Evolutionary conservation across 1,140 invertebrate genomes (phyloP), one percentile per base, ranked within the genome.

Genomic region (Cydia splendana): DNA sequence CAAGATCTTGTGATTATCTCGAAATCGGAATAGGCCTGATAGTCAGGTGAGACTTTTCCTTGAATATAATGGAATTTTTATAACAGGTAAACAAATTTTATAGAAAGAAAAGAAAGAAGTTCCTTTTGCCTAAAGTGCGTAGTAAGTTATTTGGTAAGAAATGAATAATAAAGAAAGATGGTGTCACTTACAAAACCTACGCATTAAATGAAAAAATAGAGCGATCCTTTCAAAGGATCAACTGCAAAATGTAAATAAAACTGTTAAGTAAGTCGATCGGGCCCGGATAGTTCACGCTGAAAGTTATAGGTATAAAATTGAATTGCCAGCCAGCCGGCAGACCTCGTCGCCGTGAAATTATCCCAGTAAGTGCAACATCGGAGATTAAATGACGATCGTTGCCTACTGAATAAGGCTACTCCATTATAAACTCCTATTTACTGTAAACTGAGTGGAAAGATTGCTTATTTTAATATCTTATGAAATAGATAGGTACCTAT

Each of bases 241-340:
- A 62, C 13, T 38, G 28, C 67, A 38, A 71, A 71, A 71, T 71
- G 34, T 38, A 38, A 71, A 71, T 71, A 71, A 71, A 71, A 71
- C 30, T 71, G 30, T 71, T 71, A 71, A 71, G 67, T 71, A 71
- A 71, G 67, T 71, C 67, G 67, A 71, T 71, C 67, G 67, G 67
- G 67, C 30, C 13, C n/a, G 67, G 67, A 71, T 71, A 71, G 67
- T 71, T 71, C 30, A 28, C 67, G 67, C 30, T 71, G 67, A 71
- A 71, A 71, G 30, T 71, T 71, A 38, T 71, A 71, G 67, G 67
- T 71, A 71, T 71, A 42, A 71, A 71, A 71, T 71, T 71, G 67
- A 71, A 71, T 71, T 71, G 67, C 34, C 67, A 71, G 38, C 67
- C 30, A 71, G 67, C 67, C 67, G 34, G 67, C 67, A 62, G 57